Evolutionary conservation across 2,888 invertebrate species (phyloP), one percentile per base, ranked within the genome.

Genomic region (Sminthurinus aureus): DNA sequence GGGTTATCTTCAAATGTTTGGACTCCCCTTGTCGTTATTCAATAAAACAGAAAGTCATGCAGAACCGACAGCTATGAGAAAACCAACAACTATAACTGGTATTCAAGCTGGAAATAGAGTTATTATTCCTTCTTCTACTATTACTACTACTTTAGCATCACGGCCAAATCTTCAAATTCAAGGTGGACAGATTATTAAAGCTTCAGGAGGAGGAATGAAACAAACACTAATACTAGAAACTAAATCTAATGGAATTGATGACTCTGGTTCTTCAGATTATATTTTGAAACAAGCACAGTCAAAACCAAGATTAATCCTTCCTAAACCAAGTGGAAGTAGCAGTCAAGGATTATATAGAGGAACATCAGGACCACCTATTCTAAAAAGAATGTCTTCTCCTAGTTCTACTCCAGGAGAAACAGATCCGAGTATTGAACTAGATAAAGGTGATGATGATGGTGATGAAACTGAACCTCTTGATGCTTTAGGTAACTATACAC

Each of bases 1-100:
- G 9, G 84, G 82, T n/a, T 85, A 83, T 58, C 71, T 87, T 8
- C 74, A 81, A 4, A 71, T 87, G 64, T 88, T 88, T 79, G 87
- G 87, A 69, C 82, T 88, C 77, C 82, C 76, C 2, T 85, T 83
- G 85, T 79, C 85, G 11, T 83, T 84, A 13, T 87, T 88, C 74
- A 84, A 79, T 13, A 83, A 80, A 38, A 87, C 84, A 22, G 86
- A 84, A 71, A 66, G 80, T 51, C 26, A 22, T 13, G 80, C 11
- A 0, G 51, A 15, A 13, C 67, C 79, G 13, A 50, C 69, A 79
- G 12, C n/a, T 76, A 12, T 24, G 24, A 12, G 71, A 71, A 71
- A 71, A 22, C 24, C 71, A 8, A 8, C 24, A 2, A n/a, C n/a
- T n/a, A n/a, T n/a, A n/a, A n/a, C n/a, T n/a, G n/a, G n/a, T n/a